Evolutionary conservation across 2,888 invertebrate genomes (phyloP).

Genomic region (Dolichomitus sp.): DNA sequence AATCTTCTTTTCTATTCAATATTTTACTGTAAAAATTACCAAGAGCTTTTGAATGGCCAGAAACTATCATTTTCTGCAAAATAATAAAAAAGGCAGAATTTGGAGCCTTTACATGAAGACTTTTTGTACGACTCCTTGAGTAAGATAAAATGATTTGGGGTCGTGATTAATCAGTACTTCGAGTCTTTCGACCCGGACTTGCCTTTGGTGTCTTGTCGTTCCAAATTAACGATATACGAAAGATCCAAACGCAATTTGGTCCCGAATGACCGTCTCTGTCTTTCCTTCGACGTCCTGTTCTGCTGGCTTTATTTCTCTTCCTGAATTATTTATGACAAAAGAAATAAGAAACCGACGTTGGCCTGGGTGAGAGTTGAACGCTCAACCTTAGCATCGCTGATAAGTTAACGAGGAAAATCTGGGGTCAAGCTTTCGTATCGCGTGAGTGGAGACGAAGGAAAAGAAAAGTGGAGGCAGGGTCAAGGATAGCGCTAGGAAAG

Average conservation of each 20-base stretch:
- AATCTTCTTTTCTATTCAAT: background rate
- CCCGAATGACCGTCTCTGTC: constrained; percentile 29
- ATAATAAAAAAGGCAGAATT: background rate
- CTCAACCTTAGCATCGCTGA: constrained; percentile 18
- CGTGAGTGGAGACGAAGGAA: constrained; percentile 2
- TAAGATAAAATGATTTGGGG: constrained; percentile 7
- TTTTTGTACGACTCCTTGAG: background rate
- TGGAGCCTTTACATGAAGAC: background rate
- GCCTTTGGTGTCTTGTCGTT: constrained; percentile 5
- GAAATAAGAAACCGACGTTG: constrained; percentile 28
- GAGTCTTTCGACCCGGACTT: background rate
- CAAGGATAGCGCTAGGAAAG: constrained; percentile 38
- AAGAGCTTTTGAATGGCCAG: background rate
- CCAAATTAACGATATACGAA: constrained; percentile 46
- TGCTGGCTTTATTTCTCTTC: constrained; percentile 10
- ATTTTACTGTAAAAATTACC: background rate
- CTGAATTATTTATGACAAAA: constrained; percentile 54
- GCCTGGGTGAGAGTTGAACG: constrained; percentile 4
- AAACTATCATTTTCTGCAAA: background rate
- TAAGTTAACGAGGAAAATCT: constrained; percentile 65
- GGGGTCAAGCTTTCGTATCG: constrained; percentile 22
- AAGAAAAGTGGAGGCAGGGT: constrained; percentile 14
- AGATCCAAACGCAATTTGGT: constrained; percentile 30
- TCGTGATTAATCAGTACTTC: constrained; percentile 9
- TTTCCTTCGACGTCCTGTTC: background rate